Base-by-base conservation (phyloP, 2,888 invertebrate genomes). In the Metellina segmentata region DNA sequence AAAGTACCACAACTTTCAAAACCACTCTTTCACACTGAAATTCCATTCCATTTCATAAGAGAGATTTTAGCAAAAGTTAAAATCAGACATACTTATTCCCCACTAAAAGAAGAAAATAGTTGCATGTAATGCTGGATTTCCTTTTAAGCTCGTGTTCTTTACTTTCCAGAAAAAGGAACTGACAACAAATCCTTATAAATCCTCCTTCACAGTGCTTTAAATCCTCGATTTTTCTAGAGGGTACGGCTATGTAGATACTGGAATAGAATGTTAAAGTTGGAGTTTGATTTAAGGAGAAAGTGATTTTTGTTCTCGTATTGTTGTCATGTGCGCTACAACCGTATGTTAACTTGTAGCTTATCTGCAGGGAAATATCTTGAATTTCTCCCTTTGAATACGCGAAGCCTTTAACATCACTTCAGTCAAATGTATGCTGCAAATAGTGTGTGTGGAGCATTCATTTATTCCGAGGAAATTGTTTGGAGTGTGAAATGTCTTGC, bases 271-370 rank as follows among this genome's bases (percentile, higher is more conserved):
- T n/a, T 51, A 75, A 52, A 78, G 52, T 16, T 51, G n/a, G 51
- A 78, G 52, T 78, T 78, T 78, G 78, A 78, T 78, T 78, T 52
- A 78, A 78, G 52, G 52, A 78, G 78, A 78, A 51, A 78, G 52
- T 78, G 16, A 13, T 34, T 78, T 78, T 78, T 78, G 48, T n/a
- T 13, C 52, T 78, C 49, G 52, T 51, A 78, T 78, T 78, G 78
- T 78, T 78, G 52, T 78, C 13, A 61, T 52, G 19, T 78, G 49
- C 52, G 16, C 19, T 7, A 9, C 13, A 78, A 52, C 78, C 13
- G 8, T 78, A 78, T 78, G 48, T 16, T 78, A 78, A 78, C 49
- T 78, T 78, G 78, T 78, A 78, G 52, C 61, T 61, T 61, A 61
- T 61, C 61, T 61, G 11, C 16, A 16, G 11, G 61, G 61, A 61